Percentiles rank a stretch among this genome's conserved stretches.
These are phyloP conservation scores for Dione vanillae DNA, from an alignment of 2,888 invertebrate genomes.

Conservation along the genomic window DNA sequence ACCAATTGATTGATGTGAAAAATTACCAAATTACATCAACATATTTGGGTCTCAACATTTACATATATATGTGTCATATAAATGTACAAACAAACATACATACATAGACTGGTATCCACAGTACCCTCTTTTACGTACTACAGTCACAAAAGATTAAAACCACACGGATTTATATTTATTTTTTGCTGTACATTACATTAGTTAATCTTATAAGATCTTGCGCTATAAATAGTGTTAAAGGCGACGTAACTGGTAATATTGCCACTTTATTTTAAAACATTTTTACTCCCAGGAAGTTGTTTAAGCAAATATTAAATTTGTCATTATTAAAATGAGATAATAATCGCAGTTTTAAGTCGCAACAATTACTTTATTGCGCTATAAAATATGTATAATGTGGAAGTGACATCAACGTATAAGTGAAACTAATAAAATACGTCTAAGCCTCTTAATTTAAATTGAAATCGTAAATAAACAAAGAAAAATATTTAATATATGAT, in stretches of 20 bases:
- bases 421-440: neutral
- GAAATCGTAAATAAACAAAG: neutral
- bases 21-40: too few relatives aligned
- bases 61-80: too few relatives aligned
- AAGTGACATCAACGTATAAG: neutral
- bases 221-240: conserved; percentile 11
- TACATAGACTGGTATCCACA: too few relatives aligned
- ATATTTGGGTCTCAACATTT: too few relatives aligned
- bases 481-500: too few relatives aligned
- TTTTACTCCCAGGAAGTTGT: conserved; percentile 34
- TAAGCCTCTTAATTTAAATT: conserved; percentile 7
- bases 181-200: conserved; percentile 6
- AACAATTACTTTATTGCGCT: conserved; percentile 29
- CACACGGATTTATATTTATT: neutral
- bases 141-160: neutral
- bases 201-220: conserved; percentile 8
- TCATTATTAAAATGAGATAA: conserved; percentile 38
- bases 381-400: neutral
- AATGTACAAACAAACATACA: too few relatives aligned
- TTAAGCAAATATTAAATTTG: conserved; percentile 31
- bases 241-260: neutral
- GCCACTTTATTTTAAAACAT: conserved; percentile 3
- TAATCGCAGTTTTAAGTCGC: conserved; percentile 31
- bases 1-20: too few relatives aligned
- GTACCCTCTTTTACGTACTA: too few relatives aligned